Percentiles rank a stretch among this genome's conserved stretches.
phyloP scores from a whole-genome alignment of 2,797 vertebrate genomes.

The Macropodus opercularis region DNA sequence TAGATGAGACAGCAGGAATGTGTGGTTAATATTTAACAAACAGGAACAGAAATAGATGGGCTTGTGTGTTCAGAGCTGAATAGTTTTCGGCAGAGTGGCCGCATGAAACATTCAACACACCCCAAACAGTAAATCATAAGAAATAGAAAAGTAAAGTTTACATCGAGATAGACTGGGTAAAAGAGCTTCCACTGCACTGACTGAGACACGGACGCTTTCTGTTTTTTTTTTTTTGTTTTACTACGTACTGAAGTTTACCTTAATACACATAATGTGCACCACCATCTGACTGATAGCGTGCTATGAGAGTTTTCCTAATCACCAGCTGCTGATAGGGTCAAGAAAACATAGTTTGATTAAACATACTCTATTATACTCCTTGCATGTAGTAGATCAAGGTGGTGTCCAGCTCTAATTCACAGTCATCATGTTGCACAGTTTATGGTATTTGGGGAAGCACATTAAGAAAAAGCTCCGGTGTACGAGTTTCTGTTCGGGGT shows the following conservation, averaged over 20 bases:
- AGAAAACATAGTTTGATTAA: constrained; percentile 33
- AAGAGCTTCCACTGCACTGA: constrained; percentile 40
- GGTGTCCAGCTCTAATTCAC: constrained; percentile 42
- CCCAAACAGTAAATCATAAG: constrained; percentile 78
- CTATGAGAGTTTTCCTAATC: constrained; percentile 13
- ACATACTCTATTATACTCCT: constrained; percentile 8
- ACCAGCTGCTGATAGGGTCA: constrained; percentile 3
- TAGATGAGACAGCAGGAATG: constrained; percentile 70
- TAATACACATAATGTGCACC: neutral
- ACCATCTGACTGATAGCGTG: constrained; percentile 29
- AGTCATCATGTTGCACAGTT: constrained; percentile 41
- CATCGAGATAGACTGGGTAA: constrained; percentile 71
- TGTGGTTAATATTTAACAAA: constrained; percentile 84
- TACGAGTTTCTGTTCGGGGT: constrained; percentile 55
- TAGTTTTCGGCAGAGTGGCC: constrained; percentile 72
- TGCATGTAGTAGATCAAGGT: constrained; percentile 38
- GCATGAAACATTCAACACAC: constrained; percentile 79
- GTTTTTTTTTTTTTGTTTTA: neutral
- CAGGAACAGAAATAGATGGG: constrained; percentile 80
- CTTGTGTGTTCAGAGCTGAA: constrained; percentile 74
- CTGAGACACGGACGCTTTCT: constrained; percentile 19
- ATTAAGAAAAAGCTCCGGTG: constrained; percentile 65
- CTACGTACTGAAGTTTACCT: neutral
- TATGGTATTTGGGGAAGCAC: constrained; percentile 34
- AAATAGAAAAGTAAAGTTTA: constrained; percentile 78